Base-by-base conservation (phyloP, 2,888 invertebrate genomes). In the Ceramica pisi region DNA sequence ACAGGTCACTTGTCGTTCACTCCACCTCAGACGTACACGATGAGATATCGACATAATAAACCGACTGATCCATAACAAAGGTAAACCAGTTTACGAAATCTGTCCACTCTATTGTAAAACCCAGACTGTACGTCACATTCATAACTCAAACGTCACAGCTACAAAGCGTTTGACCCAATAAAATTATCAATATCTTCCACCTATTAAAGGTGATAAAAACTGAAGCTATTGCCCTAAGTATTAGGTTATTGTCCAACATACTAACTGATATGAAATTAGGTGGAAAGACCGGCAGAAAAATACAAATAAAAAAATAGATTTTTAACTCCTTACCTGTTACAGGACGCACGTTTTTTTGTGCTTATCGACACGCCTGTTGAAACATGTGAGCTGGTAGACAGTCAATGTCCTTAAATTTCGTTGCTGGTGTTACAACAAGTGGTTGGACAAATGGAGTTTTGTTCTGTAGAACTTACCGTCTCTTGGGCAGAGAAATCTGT, bases 141-240 rank as follows among this genome's bases (percentile, higher is more conserved):
- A 31, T 31, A 31, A 31, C 31, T 31, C 31, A 31, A 31, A 31
- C 2, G 31, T 31, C 31, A 31, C 31, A 31, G 31, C 31, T 31
- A 31, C 8, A 60, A 80, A 59, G 75, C 50, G 14, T 59, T 75
- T 75, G 67, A 53, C 75, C 80, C 3, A 75, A 64, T 77, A 80
- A 75, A 62, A 59, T 67, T 80, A 80, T 61, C 64, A 26, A 9
- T 72, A 62, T 80, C 41, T 74, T 72, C 38, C 9, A n/a, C 26
- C 14, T 51, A 21, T 35, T 19, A 8, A 38, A 38, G 16, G 12
- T 46, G 56, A 79, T 65, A 44, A 57, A 60, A 51, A 56, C 35
- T 26, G 16, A 46, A 62, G 44, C 44, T n/a, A 31, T 55, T 53
- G 21, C 1, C 46, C 35, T n/a, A 2, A 16, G 31, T 26, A 48